Evolutionary conservation across 1,140 invertebrate species (phyloP), one percentile per base, ranked within the genome.

Genomic region (Polypedilum pembai): DNA sequence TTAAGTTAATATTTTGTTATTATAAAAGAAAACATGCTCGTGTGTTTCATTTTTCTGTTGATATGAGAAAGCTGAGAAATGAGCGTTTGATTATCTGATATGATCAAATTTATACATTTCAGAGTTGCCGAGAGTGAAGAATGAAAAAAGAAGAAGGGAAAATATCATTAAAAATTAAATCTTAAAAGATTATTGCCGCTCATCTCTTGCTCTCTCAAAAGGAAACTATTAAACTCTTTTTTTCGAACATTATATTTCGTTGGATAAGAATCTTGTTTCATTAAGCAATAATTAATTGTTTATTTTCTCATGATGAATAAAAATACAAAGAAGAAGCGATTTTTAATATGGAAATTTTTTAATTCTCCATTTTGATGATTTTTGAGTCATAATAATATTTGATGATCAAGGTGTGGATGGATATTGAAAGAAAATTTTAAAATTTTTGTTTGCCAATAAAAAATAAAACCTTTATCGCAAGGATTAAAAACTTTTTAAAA

Each of bases 81-180:
- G 65, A 69, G 15, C 65, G 65, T 69, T 69, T 69, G 65, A 69
- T 69, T 3, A 21, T 69, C 65, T 18, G 65, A 69, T 69, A 69
- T 69, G 65, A 69, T 69, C 65, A 69, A 56, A 56, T 56, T 56
- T 56, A 56, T 56, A 56, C 12, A 56, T 33, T 5, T 33, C 24
- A 33, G 24, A 33, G 24, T 33, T 33, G 24, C 24, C 24, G 24
- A 33, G 24, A 33, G 24, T 33, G 24, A 33, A 56, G 45, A 56
- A 56, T n/a, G 15, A 56, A 56, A 33, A 56, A 15, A 45, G 45
- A 56, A n/a, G 45, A 56, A 33, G 45, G n/a, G n/a, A 56, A n/a
- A 56, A 56, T 56, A 56, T 56, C 45, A 56, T 56, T 56, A 56
- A 69, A 69, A 69, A 20, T 20, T 33, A 33, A 69, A 69, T 69